Base-by-base conservation (phyloP, 2,797 vertebrate genomes). In the Poeciliopsis paucimaculata region DNA sequence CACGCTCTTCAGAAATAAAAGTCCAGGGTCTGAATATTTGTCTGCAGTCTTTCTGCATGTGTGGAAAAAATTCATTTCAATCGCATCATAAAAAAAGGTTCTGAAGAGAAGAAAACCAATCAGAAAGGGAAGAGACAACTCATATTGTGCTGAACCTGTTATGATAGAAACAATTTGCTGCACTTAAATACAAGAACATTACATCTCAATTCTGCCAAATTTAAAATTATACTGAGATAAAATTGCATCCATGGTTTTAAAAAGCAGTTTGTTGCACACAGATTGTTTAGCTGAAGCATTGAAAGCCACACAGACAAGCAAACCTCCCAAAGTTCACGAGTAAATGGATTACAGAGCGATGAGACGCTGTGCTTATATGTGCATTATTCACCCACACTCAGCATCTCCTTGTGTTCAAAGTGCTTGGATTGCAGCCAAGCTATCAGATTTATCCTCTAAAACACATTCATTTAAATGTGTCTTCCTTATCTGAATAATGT, bases 321-420 rank as follows among this genome's bases (percentile, higher is more conserved):
- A 77, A 28, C 55, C 66, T 53, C 66, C 13, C 26, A 66, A 45
- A 76, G 53, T 60, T 77, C 73, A 10, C 46, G n/a, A 71, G 45
- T 72, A 77, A 82, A 84, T 76, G 82, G 68, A 84, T 86, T 84
- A 81, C 16, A 77, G 68, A 84, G 81, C 83, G 83, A 82, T 81
- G 77, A 82, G 78, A 83, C 80, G 79, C 62, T 74, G 55, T 57
- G 53, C 70, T 85, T 46, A 84, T 74, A 47, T 53, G 46, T 74
- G 26, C 68, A 72, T 83, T 68, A 74, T 80, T 34, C 55, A 73
- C 3, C 36, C 36, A 57, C 47, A 57, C 18, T 55, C n/a, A 31
- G 73, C 55, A 66, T 60, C 70, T 57, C 26, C 0, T 76, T 53
- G 76, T 20, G 73, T 79, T 76, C 79, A 82, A 85, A 85, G 76